These are phyloP conservation scores for Hirudo medicinalis DNA, from an alignment of 1,140 invertebrate species.

Conservation along the genomic window DNA sequence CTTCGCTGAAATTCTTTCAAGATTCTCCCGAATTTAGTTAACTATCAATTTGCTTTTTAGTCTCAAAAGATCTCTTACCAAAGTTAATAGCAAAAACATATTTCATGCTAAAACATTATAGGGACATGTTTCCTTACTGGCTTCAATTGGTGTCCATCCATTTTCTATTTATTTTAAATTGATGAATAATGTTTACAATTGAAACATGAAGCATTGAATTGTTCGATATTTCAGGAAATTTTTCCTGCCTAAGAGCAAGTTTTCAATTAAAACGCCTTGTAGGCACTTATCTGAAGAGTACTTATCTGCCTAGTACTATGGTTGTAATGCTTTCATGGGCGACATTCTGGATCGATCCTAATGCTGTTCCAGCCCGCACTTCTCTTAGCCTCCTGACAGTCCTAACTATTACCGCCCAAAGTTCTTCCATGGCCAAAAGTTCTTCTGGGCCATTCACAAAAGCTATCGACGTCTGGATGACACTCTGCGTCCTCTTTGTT, in stretches of 20 bases:
- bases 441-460: slow-evolving; percentile 7
- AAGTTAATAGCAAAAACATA: too few relatives aligned
- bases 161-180: too few relatives aligned
- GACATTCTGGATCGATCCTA: slow-evolving; percentile 19
- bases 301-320: slow-evolving; percentile 61
- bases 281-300: not conserved
- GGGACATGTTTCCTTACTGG: too few relatives aligned
- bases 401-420: slow-evolving; percentile 30
- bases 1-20: too few relatives aligned
- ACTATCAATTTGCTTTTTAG: not conserved
- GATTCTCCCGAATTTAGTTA: too few relatives aligned
- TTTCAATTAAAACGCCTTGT: not conserved
- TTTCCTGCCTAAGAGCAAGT: slow-evolving; percentile 9
- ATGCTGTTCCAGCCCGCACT: slow-evolving; percentile 16
- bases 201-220: too few relatives aligned
- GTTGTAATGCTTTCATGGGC: slow-evolving; percentile 21
- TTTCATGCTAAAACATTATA: too few relatives aligned
- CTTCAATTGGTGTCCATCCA: too few relatives aligned
- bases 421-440: not conserved
- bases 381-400: slow-evolving; percentile 24
- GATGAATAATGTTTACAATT: too few relatives aligned
- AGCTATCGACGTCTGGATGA: slow-evolving; percentile 38
- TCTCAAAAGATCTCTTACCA: too few relatives aligned
- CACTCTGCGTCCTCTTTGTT: slow-evolving; percentile 34
- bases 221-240: slow-evolving; percentile 10